phyloP scores from a whole-genome alignment of 2,797 vertebrate genomes.

The Syncerus caffer region DNA sequence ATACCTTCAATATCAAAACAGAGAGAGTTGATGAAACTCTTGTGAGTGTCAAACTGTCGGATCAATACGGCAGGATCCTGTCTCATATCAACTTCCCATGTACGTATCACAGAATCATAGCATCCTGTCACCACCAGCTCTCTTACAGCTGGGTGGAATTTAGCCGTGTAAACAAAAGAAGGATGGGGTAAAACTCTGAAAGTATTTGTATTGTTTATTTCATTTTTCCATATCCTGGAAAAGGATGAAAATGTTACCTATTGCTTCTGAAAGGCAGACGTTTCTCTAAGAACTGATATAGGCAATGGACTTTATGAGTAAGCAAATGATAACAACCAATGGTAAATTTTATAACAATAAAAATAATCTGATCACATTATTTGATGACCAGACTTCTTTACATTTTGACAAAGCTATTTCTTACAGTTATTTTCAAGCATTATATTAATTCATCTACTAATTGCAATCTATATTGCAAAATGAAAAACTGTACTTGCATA shows the following conservation, averaged over 20 bases:
- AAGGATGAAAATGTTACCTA: slow-evolving; percentile 10
- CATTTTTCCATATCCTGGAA: slow-evolving; percentile 92
- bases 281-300: background rate
- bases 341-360: slow-evolving; percentile 25
- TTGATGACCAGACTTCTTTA: background rate
- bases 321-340: background rate
- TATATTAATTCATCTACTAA: background rate
- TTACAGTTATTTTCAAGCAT: background rate
- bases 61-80: slow-evolving; percentile 91
- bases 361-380: background rate
- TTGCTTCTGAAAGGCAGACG: background rate
- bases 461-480: slow-evolving; percentile 8
- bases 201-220: slow-evolving; percentile 84
- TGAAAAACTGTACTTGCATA: background rate
- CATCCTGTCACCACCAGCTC: slow-evolving; percentile 92
- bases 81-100: slow-evolving; percentile 90
- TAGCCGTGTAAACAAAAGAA: slow-evolving; percentile 94
- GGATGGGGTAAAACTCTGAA: slow-evolving; percentile 95
- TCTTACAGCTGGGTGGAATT: slow-evolving; percentile 89
- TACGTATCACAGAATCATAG: slow-evolving; percentile 91
- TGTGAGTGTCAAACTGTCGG: slow-evolving; percentile 93
- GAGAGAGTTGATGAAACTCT: slow-evolving; percentile 92
- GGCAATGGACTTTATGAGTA: background rate
- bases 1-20: slow-evolving; percentile 96
- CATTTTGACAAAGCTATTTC: background rate